Base-by-base conservation (phyloP, 1,140 invertebrate genomes). In the Rhynchophorus ferrugineus region DNA sequence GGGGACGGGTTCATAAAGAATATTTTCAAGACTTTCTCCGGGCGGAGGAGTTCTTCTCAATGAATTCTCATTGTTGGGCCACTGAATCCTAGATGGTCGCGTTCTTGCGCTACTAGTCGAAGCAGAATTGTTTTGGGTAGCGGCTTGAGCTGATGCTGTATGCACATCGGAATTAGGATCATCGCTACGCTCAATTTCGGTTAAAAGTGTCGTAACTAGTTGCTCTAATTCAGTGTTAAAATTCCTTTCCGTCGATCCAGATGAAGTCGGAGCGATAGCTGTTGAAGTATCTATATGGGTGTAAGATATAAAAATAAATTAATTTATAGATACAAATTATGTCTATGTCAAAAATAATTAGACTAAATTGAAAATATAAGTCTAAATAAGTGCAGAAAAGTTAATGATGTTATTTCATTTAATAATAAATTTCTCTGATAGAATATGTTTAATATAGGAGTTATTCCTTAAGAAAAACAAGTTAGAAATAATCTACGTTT, bases 141-240 rank as follows among this genome's bases (percentile, higher is more conserved):
- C 3, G 13, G 11, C 7, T 46, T 21, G 33, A 2, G 14, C n/a
- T 6, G 37, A 19, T n/a, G n/a, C 22, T 33, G 5, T 41, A 18
- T 35, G 34, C 2, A 8, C 9, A 3, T 33, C 21, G n/a, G 18
- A 7, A 13, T 5, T 6, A 1, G 21, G 13, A 24, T 48, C 16
- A 8, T 51, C 49, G 13, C 49, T 53, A 3, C 45, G 17, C 35
- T 61, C 57, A 29, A 61, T 52, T 50, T 61, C 60, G 3, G 54
- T 59, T 18, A 61, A 29, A 8, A 61, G 17, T 11, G 55, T 39
- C 3, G 57, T 57, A 17, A 59, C 52, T 11, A 61, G 41, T 21
- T 57, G 54, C 17, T 61, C 60, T 13, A 61, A 34, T 43, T 61
- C 54, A 11, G 52, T 56, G 20, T 49, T 56, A 33, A 50, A 61